A percentile compares a stretch with the other conserved stretches of the same genome.
Evolutionary conservation across 1,140 invertebrate genomes (phyloP).

Genomic region (Hesperophylax magnus): DNA sequence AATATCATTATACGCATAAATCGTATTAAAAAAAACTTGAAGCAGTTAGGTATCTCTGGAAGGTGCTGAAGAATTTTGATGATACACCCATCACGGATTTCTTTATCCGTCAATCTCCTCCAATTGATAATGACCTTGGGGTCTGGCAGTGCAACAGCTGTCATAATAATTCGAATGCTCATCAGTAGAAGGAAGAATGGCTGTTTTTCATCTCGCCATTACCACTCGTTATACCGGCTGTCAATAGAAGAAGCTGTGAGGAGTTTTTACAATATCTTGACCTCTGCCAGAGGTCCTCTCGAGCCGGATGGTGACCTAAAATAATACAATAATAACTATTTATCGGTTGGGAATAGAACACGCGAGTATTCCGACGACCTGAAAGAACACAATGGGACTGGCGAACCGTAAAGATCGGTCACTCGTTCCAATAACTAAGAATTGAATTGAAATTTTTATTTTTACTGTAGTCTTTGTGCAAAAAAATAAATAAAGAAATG

Average conservation of each 20-base stretch:
- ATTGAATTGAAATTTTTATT: no score
- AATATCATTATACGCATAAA: no score
- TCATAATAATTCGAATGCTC: not conserved
- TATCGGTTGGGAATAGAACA: not conserved
- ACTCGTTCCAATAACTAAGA: no score
- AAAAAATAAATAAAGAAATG: no score
- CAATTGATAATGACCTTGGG: not conserved
- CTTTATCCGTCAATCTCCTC: not conserved
- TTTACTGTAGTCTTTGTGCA: no score
- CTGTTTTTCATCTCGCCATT: not conserved
- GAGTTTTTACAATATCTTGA: constrained; percentile 4
- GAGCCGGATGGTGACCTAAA: not conserved
- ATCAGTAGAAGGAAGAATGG: not conserved
- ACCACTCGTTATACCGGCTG: constrained; percentile 3
- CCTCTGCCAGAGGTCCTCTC: not conserved
- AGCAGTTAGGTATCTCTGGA: no score
- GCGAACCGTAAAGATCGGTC: no score
- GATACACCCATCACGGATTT: not conserved
- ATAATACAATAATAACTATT: constrained; percentile 5
- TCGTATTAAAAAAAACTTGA: no score
- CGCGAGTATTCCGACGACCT: not conserved
- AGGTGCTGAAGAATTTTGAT: not conserved
- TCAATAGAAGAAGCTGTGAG: not conserved
- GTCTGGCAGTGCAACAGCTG: not conserved
- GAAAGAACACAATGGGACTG: no score